These are phyloP conservation scores for Sialis fuliginosa DNA, from an alignment of 2,888 invertebrate genomes.

Conservation along the genomic window DNA sequence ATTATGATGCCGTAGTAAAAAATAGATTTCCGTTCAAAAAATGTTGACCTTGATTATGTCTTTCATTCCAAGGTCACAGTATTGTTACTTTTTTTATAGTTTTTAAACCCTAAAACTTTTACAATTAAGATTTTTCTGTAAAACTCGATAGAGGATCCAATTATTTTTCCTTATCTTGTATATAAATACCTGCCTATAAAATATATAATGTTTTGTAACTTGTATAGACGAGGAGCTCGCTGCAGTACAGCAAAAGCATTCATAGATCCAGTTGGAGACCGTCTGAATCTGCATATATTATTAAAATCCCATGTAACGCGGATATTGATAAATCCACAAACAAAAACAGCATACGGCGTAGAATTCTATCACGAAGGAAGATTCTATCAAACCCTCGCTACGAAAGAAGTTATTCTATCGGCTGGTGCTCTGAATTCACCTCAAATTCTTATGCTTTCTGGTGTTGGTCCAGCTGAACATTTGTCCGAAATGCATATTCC, in stretches of 20 bases:
- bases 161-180: constrained; percentile 12
- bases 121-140: too few relatives aligned
- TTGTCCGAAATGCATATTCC: constrained; percentile 58
- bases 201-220: too few relatives aligned
- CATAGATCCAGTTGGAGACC: constrained; percentile 55
- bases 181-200: too few relatives aligned
- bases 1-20: too few relatives aligned
- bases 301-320: constrained; percentile 66
- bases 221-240: constrained; percentile 49
- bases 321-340: constrained; percentile 52
- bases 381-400: constrained; percentile 53
- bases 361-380: constrained; percentile 61
- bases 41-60: too few relatives aligned
- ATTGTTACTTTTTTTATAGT: too few relatives aligned
- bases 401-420: constrained; percentile 73
- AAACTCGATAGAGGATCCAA: constrained; percentile 32
- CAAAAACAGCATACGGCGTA: constrained; percentile 64
- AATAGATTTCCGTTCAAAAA: too few relatives aligned
- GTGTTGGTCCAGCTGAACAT: constrained; percentile 61
- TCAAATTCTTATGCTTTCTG: constrained; percentile 84
- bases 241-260: constrained; percentile 84
- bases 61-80: too few relatives aligned
- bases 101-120: too few relatives aligned
- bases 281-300: constrained; percentile 70
- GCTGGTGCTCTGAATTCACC: constrained; percentile 88